phyloP scores from a whole-genome alignment of 2,113 vertebrate species.

The Dromas ardeola region DNA sequence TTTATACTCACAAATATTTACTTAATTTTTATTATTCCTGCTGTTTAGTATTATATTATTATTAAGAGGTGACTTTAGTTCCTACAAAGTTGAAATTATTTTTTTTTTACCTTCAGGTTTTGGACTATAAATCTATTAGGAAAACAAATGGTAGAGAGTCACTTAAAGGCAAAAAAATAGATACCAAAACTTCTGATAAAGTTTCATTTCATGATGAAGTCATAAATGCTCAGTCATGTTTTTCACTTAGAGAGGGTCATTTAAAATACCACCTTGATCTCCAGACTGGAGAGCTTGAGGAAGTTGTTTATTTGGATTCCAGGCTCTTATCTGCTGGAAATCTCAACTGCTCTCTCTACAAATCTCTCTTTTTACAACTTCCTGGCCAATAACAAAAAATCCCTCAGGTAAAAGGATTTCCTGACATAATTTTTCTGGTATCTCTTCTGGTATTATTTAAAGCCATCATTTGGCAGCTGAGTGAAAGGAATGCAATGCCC shows the following conservation, averaged over 20 bases:
- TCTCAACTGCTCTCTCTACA: not conserved
- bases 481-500: not conserved
- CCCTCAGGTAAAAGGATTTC: not conserved
- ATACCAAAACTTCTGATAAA: not conserved
- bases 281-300: not conserved
- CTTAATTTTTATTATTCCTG: not conserved
- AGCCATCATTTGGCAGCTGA: not conserved
- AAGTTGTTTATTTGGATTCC: not conserved
- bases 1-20: not conserved
- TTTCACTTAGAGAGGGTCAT: not conserved
- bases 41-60: not conserved
- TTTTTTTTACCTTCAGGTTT: not conserved
- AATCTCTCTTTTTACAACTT: slow-evolving; percentile 12
- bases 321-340: slow-evolving; percentile 21
- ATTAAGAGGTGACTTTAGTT: not conserved
- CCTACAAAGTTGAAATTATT: not conserved
- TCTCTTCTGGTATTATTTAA: not conserved
- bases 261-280: not conserved
- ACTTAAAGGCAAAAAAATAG: not conserved
- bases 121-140: not conserved
- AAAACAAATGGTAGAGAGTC: not conserved
- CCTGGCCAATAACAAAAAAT: not conserved
- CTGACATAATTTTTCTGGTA: not conserved
- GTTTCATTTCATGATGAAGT: not conserved
- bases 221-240: not conserved